phyloP scores from a whole-genome alignment of 2,797 vertebrate species.

The Hippopotamyrus pictus region DNA sequence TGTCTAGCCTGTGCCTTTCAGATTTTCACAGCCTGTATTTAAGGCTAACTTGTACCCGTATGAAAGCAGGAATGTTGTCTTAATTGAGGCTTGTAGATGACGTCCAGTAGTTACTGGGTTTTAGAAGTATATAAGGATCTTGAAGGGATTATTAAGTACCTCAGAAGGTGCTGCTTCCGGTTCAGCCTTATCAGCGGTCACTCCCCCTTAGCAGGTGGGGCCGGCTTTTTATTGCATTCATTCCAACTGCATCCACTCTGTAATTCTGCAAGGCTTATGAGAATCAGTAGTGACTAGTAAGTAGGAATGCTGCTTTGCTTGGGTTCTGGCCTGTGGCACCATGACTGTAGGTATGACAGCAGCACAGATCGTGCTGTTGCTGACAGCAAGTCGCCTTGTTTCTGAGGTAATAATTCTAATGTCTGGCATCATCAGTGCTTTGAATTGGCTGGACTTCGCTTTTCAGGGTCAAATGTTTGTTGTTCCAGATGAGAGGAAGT shows the following conservation, averaged over 20 bases:
- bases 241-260: not conserved
- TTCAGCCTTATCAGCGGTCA: not conserved
- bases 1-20: not conserved
- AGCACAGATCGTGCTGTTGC: not conserved
- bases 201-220: not conserved
- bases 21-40: not conserved
- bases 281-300: not conserved
- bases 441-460: not conserved
- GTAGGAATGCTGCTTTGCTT: not conserved
- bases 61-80: not conserved
- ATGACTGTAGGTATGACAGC: not conserved
- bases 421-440: not conserved
- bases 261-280: not conserved
- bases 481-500: not conserved
- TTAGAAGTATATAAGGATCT: conserved; percentile 8
- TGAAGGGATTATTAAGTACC: conserved; percentile 11
- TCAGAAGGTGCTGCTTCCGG: not conserved
- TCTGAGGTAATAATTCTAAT: not conserved
- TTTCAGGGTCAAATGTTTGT: not conserved
- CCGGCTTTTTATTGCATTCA: not conserved
- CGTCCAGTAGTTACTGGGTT: conserved; percentile 7
- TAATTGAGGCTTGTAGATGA: not conserved
- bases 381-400: not conserved
- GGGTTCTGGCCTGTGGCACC: not conserved
- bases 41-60: not conserved